Conservation (phyloP, 2,113 vertebrate species). For the Paralichthys olivaceus region DNA sequence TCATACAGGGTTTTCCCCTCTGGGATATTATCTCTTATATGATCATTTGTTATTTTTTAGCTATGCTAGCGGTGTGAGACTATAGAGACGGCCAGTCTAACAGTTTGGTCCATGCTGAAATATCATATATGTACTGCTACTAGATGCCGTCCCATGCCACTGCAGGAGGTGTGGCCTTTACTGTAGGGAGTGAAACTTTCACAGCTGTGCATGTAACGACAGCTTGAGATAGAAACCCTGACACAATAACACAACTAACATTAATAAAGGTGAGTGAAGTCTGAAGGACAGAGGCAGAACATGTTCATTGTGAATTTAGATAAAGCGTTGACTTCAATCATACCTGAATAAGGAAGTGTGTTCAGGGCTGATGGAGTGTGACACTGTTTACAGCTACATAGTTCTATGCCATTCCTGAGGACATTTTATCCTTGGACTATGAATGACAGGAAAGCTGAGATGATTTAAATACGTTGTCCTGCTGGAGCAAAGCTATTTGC, state of each 20-base stretch:
- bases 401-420: neutral
- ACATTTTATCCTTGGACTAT: neutral
- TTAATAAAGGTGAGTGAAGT: too few species aligned
- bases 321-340: too few species aligned
- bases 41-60: slow-evolving; percentile 9
- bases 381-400: neutral
- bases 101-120: neutral
- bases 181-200: neutral
- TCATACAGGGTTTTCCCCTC: slow-evolving; percentile 17
- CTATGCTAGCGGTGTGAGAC: neutral
- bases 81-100: neutral
- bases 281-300: too few species aligned
- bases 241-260: too few species aligned
- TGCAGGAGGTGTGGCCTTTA: too few species aligned
- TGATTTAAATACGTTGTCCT: neutral
- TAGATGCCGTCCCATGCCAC: neutral
- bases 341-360: neutral
- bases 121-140: neutral
- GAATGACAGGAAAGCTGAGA: slow-evolving; percentile 2
- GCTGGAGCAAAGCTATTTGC: neutral
- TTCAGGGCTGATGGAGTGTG: slow-evolving; percentile 9
- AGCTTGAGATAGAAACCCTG: too few species aligned
- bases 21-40: slow-evolving; percentile 11
- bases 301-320: too few species aligned
- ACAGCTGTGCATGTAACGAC: too few species aligned